Evolutionary conservation across 2,113 vertebrate species (phyloP), one percentile per base, ranked within the genome.

Genomic region (Centropus bengalensis): DNA sequence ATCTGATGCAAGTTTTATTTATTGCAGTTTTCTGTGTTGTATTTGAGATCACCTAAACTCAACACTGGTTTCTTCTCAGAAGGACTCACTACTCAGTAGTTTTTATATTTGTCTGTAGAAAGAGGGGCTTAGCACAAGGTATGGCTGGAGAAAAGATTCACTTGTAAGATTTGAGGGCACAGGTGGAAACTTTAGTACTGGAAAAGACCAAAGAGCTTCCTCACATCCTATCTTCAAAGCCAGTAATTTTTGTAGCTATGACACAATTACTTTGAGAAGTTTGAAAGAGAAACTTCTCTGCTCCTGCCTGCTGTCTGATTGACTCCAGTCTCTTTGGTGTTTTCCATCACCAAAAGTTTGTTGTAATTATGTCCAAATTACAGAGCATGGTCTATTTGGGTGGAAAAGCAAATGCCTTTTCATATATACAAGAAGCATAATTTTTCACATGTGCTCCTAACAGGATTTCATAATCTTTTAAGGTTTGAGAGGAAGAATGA

Each of bases 391-490:
- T 81, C 54, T 71, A 2, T 56, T 80, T 86, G 75, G 11, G 13
- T 47, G 69, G 66, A 94, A 95, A 74, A 76, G 20, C 54, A 64
- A 54, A 64, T 64, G 19, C 7, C 9, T 84, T 69, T 82, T 82
- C 70, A 51, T 6, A 5, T 8, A 4, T 74, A n/a, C 1, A 12
- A 42, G 19, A 63, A 51, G 10, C 0, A 0, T 59, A 10, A 27
- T 69, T 80, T 88, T 92, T 91, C 26, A 42, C 45, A 13, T 78
- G 40, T 88, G 14, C 33, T 36, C 68, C 49, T 77, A 92, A 91
- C 51, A 76, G 80, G 68, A 82, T 62, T 87, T 90, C 71, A 62
- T 91, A 66, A 83, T 89, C 63, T 83, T 93, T 66, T 56, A 36
- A 36, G 12, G 59, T 77, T 81, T 93, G 82, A 94, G 89, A 93